Conservation (phyloP, 2,113 vertebrate species). For the Mesoclemmys tuberculata region DNA sequence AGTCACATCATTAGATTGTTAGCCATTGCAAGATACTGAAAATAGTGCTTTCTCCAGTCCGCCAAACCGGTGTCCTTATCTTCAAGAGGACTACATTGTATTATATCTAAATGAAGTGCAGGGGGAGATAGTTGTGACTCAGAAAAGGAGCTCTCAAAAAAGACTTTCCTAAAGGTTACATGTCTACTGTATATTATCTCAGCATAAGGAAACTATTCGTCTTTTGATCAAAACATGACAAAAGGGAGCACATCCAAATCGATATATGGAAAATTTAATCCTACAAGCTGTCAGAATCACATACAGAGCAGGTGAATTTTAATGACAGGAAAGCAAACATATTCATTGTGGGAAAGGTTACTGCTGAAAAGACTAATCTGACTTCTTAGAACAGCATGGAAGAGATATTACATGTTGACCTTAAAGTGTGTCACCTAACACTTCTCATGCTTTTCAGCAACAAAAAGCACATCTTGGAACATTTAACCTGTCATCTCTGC, state of each 20-base stretch:
- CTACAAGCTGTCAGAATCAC: constrained; percentile 66
- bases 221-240: constrained; percentile 67
- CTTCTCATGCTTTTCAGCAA: constrained; percentile 10
- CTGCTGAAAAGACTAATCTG: constrained; percentile 38
- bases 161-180: constrained; percentile 34
- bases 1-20: not conserved
- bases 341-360: constrained; percentile 73
- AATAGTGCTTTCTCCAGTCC: not conserved
- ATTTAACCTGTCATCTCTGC: constrained; percentile 51
- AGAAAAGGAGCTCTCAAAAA: constrained; percentile 1
- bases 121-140: not conserved
- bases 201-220: constrained; percentile 40
- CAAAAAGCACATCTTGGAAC: constrained; percentile 48
- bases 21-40: not conserved
- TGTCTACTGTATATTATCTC: not conserved
- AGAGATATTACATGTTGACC: constrained; percentile 46
- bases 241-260: constrained; percentile 46
- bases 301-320: constrained; percentile 66
- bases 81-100: not conserved
- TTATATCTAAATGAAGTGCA: not conserved
- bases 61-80: not conserved
- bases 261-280: constrained; percentile 65
- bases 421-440: constrained; percentile 51
- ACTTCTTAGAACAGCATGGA: constrained; percentile 35
- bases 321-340: constrained; percentile 70